These are phyloP conservation scores for Conomelus anceps DNA, from an alignment of 2,888 invertebrate species.

Conservation along the genomic window DNA sequence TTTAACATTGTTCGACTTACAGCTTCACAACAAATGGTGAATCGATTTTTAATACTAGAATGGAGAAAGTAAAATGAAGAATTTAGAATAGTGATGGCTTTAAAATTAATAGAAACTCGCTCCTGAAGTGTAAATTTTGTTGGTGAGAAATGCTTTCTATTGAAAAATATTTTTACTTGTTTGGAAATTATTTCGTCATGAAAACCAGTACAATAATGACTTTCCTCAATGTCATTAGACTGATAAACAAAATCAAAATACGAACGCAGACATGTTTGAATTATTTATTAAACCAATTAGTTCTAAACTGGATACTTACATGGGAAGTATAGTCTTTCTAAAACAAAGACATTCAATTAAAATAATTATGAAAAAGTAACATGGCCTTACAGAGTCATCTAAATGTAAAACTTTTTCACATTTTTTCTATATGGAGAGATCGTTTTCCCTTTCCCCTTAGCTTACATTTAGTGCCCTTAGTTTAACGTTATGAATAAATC, in stretches of 20 bases:
- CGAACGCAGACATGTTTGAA: not conserved
- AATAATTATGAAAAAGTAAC: not conserved
- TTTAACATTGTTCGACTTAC: not conserved
- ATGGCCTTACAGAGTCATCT: not conserved
- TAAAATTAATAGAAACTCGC: not conserved
- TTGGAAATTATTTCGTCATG: not conserved
- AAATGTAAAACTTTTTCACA: not conserved
- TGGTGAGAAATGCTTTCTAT: too few relatives aligned
- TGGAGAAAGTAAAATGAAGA: not conserved
- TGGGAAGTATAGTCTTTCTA: not conserved
- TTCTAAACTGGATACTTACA: not conserved
- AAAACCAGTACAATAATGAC: not conserved
- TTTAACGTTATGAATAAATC: too few relatives aligned
- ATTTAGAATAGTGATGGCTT: not conserved
- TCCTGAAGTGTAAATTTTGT: not conserved
- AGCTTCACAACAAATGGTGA: not conserved
- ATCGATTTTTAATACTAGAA: not conserved
- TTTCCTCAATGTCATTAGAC: not conserved
- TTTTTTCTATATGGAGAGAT: not conserved
- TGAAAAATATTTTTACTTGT: too few relatives aligned
- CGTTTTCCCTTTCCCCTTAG: too few relatives aligned
- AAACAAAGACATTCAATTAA: not conserved
- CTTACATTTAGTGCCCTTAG: too few relatives aligned
- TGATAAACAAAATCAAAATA: not conserved
- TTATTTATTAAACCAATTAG: not conserved